Evolutionary conservation across 2,113 vertebrate genomes (phyloP).

Genomic region (Siniperca chuatsi): DNA sequence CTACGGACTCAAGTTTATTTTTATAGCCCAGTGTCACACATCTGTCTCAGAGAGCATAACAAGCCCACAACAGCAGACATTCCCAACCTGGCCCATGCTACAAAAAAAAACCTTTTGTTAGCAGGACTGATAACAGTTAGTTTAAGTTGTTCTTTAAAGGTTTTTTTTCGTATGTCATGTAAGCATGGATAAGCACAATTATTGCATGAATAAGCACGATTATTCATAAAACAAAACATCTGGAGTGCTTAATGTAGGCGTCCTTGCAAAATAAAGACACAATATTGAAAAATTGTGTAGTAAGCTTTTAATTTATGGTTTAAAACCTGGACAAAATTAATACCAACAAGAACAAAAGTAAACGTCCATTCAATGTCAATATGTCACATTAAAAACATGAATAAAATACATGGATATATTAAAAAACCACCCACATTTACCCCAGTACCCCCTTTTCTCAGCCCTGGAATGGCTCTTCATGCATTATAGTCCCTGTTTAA

Average conservation of each 20-base stretch:
- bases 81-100: not conserved
- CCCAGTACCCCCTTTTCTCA: no score
- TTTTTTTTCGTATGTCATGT: no score
- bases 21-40: no score
- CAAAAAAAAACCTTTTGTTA: no score
- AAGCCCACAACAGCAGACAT: not conserved
- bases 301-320: not conserved
- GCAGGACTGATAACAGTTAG: no score
- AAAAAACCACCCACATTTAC: not conserved
- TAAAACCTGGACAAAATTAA: not conserved
- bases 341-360: not conserved
- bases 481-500: not conserved
- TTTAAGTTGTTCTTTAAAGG: no score
- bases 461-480: no score
- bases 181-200: not conserved
- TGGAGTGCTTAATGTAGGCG: not conserved
- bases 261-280: not conserved
- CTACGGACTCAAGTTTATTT: not conserved
- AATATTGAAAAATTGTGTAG: not conserved
- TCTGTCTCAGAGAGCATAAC: not conserved
- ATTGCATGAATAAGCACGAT: not conserved
- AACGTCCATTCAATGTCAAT: not conserved
- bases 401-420: not conserved
- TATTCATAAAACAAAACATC: not conserved
- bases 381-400: not conserved